phyloP scores from a whole-genome alignment of 2,888 invertebrate genomes.

The Holacanthella duospinosa region DNA sequence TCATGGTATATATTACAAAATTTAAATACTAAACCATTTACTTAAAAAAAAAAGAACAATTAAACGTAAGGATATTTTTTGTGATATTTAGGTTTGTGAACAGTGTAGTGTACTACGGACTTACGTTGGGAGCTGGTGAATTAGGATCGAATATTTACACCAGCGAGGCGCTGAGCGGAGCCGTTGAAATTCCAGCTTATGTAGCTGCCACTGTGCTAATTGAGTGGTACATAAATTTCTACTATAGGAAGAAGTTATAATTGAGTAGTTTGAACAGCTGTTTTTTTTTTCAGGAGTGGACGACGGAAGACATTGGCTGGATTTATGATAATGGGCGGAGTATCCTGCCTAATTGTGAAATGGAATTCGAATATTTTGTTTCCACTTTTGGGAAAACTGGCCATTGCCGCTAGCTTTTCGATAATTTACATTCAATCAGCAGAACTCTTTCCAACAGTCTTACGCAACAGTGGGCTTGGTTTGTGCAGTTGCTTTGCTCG shows the following conservation, averaged over 20 bases:
- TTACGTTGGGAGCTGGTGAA: constrained; percentile 38
- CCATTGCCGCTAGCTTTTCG: constrained; percentile 44
- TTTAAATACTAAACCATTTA: neutral
- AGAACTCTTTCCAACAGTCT: constrained; percentile 46
- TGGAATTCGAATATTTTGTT: constrained; percentile 19
- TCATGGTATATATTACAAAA: constrained; percentile 30
- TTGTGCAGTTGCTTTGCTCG: constrained; percentile 39
- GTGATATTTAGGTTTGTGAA: constrained; percentile 37
- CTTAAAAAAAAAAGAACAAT: neutral
- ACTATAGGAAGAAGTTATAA: neutral
- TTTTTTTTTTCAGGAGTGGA: constrained; percentile 23
- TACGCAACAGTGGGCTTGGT: constrained; percentile 41
- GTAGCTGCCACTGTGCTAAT: constrained; percentile 34
- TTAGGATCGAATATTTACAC: constrained; percentile 37
- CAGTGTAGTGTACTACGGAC: constrained; percentile 38
- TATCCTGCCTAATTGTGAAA: constrained; percentile 30
- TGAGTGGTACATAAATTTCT: constrained; percentile 27
- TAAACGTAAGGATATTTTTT: neutral
- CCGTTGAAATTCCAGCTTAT: constrained; percentile 39
- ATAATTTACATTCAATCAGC: constrained; percentile 42
- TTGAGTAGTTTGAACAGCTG: too few species aligned
- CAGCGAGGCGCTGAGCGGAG: constrained; percentile 38
- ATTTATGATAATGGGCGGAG: constrained; percentile 35
- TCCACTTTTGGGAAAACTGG: constrained; percentile 43
- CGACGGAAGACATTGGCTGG: constrained; percentile 35